A percentile compares a stretch with the other conserved stretches of the same genome.
phyloP scores from a whole-genome alignment of 2,888 invertebrate genomes.

The Diarsia rubi region DNA sequence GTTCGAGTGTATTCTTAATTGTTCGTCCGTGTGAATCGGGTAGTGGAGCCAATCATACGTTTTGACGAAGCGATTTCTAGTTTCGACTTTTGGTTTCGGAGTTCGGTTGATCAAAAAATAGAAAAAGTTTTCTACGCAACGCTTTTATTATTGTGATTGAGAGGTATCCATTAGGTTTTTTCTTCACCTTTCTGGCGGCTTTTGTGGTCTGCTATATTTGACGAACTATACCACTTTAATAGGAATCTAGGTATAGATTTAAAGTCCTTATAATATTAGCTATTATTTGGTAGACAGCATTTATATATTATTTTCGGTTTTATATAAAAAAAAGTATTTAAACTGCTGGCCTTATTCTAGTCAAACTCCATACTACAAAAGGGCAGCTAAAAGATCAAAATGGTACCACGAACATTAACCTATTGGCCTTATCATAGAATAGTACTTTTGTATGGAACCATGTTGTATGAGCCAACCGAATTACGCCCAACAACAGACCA shows the following conservation, averaged over 20 bases:
- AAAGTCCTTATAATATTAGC: neutral
- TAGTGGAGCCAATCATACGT: conserved; percentile 52
- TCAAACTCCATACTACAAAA: neutral
- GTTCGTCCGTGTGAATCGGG: conserved; percentile 41
- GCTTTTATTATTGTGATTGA: neutral
- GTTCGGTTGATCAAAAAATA: conserved; percentile 14
- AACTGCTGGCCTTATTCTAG: neutral
- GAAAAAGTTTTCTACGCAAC: neutral
- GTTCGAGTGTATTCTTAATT: conserved; percentile 33
- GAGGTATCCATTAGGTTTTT: neutral
- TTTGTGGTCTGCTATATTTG: neutral
- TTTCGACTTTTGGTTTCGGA: conserved; percentile 24
- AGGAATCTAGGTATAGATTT: neutral
- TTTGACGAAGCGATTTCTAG: conserved; percentile 42
- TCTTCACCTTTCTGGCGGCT: neutral
- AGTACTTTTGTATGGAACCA: neutral
- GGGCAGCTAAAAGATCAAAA: neutral
- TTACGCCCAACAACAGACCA: conserved; percentile 1
- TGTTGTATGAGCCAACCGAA: neutral
- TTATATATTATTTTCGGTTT: too few species aligned
- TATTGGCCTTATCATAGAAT: neutral
- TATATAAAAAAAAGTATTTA: neutral
- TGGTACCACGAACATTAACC: neutral
- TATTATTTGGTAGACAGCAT: neutral
- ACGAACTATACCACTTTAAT: neutral